These are phyloP conservation scores for Lampropteryx suffumata DNA, from an alignment of 2,888 invertebrate species.

Conservation along the genomic window DNA sequence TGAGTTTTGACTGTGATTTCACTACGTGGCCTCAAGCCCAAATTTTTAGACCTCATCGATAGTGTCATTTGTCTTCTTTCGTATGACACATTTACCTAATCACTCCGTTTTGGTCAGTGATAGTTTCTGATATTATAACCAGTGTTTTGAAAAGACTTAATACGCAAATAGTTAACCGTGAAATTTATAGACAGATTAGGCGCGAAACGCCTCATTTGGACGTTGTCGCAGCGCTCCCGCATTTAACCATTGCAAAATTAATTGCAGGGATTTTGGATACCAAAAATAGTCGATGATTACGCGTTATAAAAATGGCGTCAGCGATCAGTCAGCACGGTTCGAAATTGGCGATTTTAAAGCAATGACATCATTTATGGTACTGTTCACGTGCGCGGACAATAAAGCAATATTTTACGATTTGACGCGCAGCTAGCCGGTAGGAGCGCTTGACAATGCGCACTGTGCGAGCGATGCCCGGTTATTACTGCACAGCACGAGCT, in stretches of 20 bases:
- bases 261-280: constrained; percentile 6
- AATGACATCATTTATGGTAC: constrained; percentile 29
- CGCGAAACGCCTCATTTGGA: background rate
- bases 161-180: background rate
- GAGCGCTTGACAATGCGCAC: constrained; percentile 16
- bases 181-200: background rate
- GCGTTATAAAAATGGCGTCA: constrained; percentile 20
- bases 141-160: background rate
- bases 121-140: background rate
- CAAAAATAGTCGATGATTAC: constrained; percentile 15
- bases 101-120: background rate
- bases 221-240: background rate
- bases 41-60: constrained; percentile 15
- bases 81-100: background rate
- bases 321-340: constrained; percentile 17
- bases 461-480: constrained; percentile 9
- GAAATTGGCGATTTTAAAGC: constrained; percentile 28
- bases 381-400: constrained; percentile 23
- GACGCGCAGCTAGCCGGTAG: constrained; percentile 9
- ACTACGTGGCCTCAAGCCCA: constrained; percentile 10
- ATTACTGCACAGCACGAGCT: constrained; percentile 11
- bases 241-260: background rate
- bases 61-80: background rate
- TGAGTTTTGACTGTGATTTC: constrained; percentile 3
- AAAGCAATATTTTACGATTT: constrained; percentile 22